Percentiles rank a stretch among this genome's conserved stretches.
These are phyloP conservation scores for Tyto alba DNA, from an alignment of 2,113 vertebrate species.

Conservation along the genomic window DNA sequence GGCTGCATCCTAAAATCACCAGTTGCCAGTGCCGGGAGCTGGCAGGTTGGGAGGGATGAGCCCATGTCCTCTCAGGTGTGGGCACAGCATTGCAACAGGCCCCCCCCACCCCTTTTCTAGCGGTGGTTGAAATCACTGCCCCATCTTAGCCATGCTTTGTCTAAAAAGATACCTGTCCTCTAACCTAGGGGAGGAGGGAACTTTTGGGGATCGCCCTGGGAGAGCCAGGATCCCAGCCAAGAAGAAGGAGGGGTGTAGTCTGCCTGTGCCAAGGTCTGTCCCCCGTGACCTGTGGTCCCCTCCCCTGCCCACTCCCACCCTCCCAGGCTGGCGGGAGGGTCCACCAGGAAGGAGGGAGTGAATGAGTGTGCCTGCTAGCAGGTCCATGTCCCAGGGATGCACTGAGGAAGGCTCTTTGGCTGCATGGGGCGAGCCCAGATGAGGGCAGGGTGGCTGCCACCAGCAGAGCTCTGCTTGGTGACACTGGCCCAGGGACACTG, in stretches of 20 bases:
- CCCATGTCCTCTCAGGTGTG: rapidly evolving
- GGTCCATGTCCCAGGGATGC: rapidly evolving
- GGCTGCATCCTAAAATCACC: neutral
- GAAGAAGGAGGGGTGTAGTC: rapidly evolving
- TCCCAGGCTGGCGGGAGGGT: neutral
- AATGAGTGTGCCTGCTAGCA: neutral
- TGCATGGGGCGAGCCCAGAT: rapidly evolving
- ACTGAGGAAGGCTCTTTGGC: neutral
- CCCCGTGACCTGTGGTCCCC: neutral
- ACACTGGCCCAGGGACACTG: rapidly evolving
- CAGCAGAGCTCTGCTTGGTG: neutral
- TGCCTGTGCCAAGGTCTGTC: neutral
- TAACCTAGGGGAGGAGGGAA: no score
- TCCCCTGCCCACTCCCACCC: neutral
- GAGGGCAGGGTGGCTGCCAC: neutral
- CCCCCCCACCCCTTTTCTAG: neutral
- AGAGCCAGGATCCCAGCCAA: neutral
- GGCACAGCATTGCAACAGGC: neutral
- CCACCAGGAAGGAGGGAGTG: neutral
- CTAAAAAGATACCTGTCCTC: neutral
- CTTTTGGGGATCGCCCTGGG: neutral
- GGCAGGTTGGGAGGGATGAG: neutral
- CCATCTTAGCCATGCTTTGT: neutral
- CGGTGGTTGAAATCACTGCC: neutral
- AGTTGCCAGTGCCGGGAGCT: neutral